phyloP scores from a whole-genome alignment of 1,140 invertebrate genomes.

The Pogonomyrmex californicus region DNA sequence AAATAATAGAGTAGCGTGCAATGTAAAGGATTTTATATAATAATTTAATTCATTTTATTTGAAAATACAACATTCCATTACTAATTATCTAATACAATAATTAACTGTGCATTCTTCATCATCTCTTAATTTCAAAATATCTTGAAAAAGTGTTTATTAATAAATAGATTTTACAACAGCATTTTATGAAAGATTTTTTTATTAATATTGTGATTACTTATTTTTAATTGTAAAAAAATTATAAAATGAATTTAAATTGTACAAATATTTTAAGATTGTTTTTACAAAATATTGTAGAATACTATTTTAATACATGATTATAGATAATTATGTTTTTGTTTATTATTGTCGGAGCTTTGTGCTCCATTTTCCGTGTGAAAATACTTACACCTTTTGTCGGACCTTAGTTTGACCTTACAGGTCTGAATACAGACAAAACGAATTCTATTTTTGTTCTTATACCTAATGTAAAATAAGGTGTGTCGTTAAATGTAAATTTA shows the following conservation, averaged over 20 bases:
- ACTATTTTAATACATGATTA: background rate
- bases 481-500: slow-evolving; percentile 14
- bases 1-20: no score
- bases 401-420: background rate
- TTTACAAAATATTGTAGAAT: background rate
- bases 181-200: background rate
- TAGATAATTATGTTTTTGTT: background rate
- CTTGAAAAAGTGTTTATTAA: no score
- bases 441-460: background rate
- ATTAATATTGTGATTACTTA: background rate
- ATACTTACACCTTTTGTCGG: background rate
- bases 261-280: background rate
- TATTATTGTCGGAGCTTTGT: background rate
- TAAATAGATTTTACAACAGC: background rate
- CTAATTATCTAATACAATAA: background rate
- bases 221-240: background rate
- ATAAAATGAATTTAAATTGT: background rate
- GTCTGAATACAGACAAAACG: background rate
- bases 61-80: background rate
- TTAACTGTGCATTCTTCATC: no score
- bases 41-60: background rate
- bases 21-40: no score
- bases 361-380: background rate
- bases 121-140: no score
- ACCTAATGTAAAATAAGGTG: background rate